These are phyloP conservation scores for Gracilinanus agilis DNA, from an alignment of 2,113 vertebrate species.

Conservation along the genomic window DNA sequence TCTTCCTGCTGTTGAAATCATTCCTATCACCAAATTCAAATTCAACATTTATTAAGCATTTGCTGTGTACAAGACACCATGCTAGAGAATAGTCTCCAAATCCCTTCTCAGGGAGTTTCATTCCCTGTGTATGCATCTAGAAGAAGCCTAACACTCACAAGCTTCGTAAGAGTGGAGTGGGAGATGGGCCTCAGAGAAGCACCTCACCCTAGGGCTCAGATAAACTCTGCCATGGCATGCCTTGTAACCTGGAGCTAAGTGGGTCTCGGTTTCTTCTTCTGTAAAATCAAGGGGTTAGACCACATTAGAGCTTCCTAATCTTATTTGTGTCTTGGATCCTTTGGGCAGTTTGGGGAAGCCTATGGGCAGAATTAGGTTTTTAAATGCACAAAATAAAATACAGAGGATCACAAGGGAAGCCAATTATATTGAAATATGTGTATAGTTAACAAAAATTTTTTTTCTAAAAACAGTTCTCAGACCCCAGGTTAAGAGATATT, in stretches of 20 bases:
- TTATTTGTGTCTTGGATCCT: not conserved
- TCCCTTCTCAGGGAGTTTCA: not conserved
- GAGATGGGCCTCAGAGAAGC: not conserved
- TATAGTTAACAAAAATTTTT: no score
- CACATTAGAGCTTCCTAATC: not conserved
- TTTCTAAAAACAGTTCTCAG: no score
- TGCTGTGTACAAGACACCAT: not conserved
- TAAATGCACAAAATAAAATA: not conserved
- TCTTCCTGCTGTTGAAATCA: not conserved
- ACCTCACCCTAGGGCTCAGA: not conserved
- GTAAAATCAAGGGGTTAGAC: not conserved
- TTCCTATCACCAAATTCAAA: not conserved
- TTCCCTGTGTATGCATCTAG: not conserved
- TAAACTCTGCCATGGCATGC: not conserved
- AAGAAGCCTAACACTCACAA: not conserved
- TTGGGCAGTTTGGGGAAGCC: not conserved
- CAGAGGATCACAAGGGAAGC: no score
- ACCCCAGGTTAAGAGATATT: no score
- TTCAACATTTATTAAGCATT: not conserved
- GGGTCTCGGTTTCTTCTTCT: not conserved
- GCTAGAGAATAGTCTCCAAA: not conserved
- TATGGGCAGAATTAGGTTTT: not conserved
- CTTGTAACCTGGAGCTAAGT: not conserved
- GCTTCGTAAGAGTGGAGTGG: not conserved
- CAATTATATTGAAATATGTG: no score